Conservation (phyloP, 2,888 invertebrate genomes). For the Eupithecia centaureata region DNA sequence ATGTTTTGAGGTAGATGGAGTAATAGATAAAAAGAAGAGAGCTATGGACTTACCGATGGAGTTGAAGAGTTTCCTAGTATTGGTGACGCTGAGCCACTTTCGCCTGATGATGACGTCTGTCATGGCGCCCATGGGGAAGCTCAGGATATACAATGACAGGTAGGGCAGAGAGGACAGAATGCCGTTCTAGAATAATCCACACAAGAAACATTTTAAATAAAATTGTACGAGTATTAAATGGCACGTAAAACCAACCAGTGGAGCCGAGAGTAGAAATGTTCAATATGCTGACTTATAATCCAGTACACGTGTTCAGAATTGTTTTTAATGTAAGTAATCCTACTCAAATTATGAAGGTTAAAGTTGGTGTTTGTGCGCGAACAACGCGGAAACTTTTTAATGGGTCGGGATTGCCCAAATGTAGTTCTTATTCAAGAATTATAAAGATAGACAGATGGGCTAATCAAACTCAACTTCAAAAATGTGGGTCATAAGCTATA, state of each 20-base stretch:
- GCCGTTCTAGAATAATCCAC: slow-evolving; percentile 80
- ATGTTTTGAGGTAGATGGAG: too few relatives aligned
- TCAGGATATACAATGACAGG: slow-evolving; percentile 87
- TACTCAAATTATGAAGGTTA: not conserved
- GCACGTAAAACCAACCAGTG: not conserved
- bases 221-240: not conserved
- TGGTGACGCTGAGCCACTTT: slow-evolving; percentile 78
- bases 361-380: not conserved
- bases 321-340: not conserved
- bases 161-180: slow-evolving; percentile 89
- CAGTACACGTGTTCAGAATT: not conserved
- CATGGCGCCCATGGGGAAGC: slow-evolving; percentile 87
- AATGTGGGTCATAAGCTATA: too few relatives aligned
- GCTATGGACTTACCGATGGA: slow-evolving; percentile 76
- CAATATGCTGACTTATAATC: not conserved
- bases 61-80: slow-evolving; percentile 87
- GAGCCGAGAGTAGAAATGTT: not conserved
- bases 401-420: not conserved
- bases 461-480: too few relatives aligned
- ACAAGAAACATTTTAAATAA: not conserved
- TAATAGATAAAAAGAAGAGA: not conserved
- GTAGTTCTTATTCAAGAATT: not conserved
- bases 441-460: too few relatives aligned
- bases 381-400: not conserved
- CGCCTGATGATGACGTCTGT: slow-evolving; percentile 85